Percentiles rank a stretch among this genome's conserved stretches.
These are phyloP conservation scores for Grallaria varia DNA, from an alignment of 2,113 vertebrate genomes.

Conservation along the genomic window DNA sequence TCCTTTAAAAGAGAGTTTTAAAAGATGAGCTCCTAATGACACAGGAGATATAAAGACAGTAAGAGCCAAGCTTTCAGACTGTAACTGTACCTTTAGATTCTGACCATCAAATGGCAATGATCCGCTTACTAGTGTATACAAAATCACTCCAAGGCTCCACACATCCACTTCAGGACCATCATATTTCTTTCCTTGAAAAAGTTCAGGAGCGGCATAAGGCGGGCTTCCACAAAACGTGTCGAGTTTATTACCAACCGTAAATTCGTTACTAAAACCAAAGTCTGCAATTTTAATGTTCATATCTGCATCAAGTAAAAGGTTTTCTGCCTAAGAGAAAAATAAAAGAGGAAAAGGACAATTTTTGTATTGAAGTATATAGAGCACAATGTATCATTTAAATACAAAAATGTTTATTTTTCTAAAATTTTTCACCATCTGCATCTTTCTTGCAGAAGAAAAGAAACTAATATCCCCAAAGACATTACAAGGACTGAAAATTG, in stretches of 20 bases:
- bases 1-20: slow-evolving; percentile 75
- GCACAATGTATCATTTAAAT: background rate
- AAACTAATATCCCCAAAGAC: background rate
- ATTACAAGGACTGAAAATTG: background rate
- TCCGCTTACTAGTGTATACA: slow-evolving; percentile 95
- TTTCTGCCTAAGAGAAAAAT: slow-evolving; percentile 87
- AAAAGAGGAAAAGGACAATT: slow-evolving; percentile 7
- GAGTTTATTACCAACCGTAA: slow-evolving; percentile 93
- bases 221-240: slow-evolving; percentile 98
- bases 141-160: slow-evolving; percentile 96
- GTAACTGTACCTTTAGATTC: slow-evolving; percentile 88
- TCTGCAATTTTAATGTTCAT: slow-evolving; percentile 99
- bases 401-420: background rate
- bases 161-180: slow-evolving; percentile 96
- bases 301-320: slow-evolving; percentile 92
- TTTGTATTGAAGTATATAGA: background rate
- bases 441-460: background rate
- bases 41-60: background rate
- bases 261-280: slow-evolving; percentile 98
- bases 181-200: slow-evolving; percentile 97
- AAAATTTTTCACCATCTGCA: background rate
- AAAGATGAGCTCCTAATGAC: background rate
- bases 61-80: background rate
- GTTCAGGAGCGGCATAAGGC: slow-evolving; percentile 92
- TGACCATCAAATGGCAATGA: slow-evolving; percentile 95